phyloP scores from a whole-genome alignment of 2,113 vertebrate genomes.

The Chaetorhynchus papuensis region DNA sequence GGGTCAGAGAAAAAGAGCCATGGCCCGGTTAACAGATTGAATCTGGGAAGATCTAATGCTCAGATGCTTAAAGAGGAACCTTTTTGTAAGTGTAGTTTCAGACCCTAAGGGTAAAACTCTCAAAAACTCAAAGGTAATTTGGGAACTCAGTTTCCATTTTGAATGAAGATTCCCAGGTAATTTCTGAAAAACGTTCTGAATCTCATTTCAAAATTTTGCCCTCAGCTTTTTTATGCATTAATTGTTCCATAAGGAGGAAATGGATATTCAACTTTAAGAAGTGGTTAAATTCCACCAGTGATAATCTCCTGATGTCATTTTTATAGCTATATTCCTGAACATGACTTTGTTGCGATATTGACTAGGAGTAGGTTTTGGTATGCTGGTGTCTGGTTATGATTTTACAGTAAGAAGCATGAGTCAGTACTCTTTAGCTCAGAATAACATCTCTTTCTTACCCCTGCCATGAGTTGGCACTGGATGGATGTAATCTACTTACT shows the following conservation, averaged over 20 bases:
- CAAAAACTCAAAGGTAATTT: neutral
- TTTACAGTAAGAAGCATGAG: neutral
- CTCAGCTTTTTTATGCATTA: neutral
- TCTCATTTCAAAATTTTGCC: neutral
- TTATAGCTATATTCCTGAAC: neutral
- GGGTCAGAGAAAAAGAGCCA: neutral
- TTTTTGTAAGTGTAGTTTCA: neutral
- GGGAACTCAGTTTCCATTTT: neutral
- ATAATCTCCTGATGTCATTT: neutral
- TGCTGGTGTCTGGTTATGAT: neutral
- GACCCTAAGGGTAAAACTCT: neutral
- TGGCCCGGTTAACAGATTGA: neutral
- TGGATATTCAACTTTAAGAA: neutral
- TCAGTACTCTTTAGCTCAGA: neutral
- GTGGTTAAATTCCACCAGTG: neutral
- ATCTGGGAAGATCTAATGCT: neutral
- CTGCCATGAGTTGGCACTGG: neutral
- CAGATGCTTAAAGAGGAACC: neutral
- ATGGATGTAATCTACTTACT: neutral
- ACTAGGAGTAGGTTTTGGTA: neutral
- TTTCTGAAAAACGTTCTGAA: neutral
- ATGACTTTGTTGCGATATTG: neutral
- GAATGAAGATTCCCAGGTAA: neutral
- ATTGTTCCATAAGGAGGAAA: neutral
- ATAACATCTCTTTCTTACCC: neutral